Percentiles rank a stretch among this genome's conserved stretches.
These are phyloP conservation scores for Oscheius sp. DNA, from an alignment of 2,888 invertebrate genomes.

Conservation along the genomic window DNA sequence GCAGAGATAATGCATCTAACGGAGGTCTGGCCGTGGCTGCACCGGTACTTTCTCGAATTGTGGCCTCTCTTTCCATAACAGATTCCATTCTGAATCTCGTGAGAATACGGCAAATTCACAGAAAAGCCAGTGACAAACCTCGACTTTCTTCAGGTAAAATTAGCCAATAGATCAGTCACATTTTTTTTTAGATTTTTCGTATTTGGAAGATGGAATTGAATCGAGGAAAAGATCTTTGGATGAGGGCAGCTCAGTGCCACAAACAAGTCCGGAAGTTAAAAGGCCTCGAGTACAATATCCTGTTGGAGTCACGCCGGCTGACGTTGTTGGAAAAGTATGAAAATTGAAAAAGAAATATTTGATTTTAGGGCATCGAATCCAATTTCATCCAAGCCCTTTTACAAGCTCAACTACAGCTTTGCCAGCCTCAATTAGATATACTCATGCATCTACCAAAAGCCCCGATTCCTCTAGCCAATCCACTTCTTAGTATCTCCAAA, in stretches of 20 bases:
- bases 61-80: slow-evolving; percentile 3
- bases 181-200: slow-evolving; percentile 28
- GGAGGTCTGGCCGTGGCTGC: slow-evolving; percentile 16
- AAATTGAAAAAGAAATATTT: not conserved
- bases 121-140: slow-evolving; percentile 21
- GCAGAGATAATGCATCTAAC: slow-evolving; percentile 18
- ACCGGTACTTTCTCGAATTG: slow-evolving; percentile 22
- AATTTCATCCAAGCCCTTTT: slow-evolving; percentile 29
- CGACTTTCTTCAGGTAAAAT: slow-evolving; percentile 26
- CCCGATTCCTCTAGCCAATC: not conserved
- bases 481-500: slow-evolving; percentile 27
- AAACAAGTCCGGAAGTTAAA: slow-evolving; percentile 31
- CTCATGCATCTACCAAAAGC: slow-evolving; percentile 24
- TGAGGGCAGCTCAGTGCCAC: slow-evolving; percentile 20
- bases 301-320: slow-evolving; percentile 13
- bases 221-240: slow-evolving; percentile 27
- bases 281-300: slow-evolving; percentile 34
- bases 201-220: slow-evolving; percentile 29
- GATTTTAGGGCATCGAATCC: slow-evolving; percentile 18
- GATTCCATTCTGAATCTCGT: slow-evolving; percentile 25
- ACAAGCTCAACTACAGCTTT: slow-evolving; percentile 33
- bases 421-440: slow-evolving; percentile 28
- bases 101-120: slow-evolving; percentile 2
- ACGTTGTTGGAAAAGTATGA: too few species aligned
- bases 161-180: not conserved